Base-by-base conservation (phyloP, 2,113 vertebrate genomes). In the Xiphophorus couchianus region DNA sequence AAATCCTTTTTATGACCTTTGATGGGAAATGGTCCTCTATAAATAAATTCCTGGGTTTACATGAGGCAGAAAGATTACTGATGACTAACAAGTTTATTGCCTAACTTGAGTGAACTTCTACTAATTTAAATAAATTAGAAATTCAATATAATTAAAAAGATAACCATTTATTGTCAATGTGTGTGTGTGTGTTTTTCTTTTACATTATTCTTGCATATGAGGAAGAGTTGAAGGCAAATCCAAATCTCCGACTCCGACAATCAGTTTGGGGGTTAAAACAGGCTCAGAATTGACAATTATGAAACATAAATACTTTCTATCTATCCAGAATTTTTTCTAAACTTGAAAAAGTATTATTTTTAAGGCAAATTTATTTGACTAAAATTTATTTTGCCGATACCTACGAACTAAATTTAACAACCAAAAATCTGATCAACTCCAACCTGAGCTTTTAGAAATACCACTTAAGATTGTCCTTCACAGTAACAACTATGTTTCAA, bases 381-480 rank as follows among this genome's bases (percentile, higher is more conserved):
- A 19, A 39, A 17, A 67, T 12, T 22, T 67, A 25, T 17, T 25
- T 58, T n/a, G 3, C 22, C 2, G 2, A 58, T 10, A 58, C 25
- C 15, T 9, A 27, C 9, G 28, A 42, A 37, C 33, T 31, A 8
- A 66, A 44, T 44, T 67, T 42, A 42, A 27, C 27, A 15, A 14
- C 14, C 15, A n/a, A 27, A 42, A 44, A 17, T 42, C 65, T 65
- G 19, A 35, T 22, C 4, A 19, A 65, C 19, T 67, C 51, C 51
- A 67, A 39, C 27, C 15, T 44, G 65, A 80, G 54, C 77, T 62
- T 63, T 64, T 60, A 84, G 84, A 78, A 87, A 77, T 15, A 79
- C n/a, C 76, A 82, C 78, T 84, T 83, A 37, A 81, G 92, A 93
- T 92, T 94, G 93, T 94, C 91, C 90, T 93, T 94, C 93, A 94